Conservation (phyloP, 2,888 invertebrate genomes). For the Lomographa bimaculata region DNA sequence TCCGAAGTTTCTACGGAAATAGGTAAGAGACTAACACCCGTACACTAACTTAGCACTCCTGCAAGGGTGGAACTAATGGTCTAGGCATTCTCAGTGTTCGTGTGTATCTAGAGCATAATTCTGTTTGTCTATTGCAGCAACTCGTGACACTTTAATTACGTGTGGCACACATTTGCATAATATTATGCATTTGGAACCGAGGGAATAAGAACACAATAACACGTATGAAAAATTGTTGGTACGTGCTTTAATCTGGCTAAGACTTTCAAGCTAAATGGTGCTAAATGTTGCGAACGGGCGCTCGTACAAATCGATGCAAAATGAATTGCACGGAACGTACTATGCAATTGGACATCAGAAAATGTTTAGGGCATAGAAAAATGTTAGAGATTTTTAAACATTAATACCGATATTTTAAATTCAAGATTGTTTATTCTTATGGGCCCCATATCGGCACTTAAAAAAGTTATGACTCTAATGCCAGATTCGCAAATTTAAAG, state of each 20-base stretch:
- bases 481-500: too few species aligned
- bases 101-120: conserved; percentile 1
- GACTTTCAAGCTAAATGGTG: background rate
- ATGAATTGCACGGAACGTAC: too few species aligned
- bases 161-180: conserved; percentile 14
- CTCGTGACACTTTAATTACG: conserved; percentile 17
- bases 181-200: conserved; percentile 13
- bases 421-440: too few species aligned
- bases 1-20: conserved; percentile 13
- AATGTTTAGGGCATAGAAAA: too few species aligned
- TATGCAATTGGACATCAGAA: too few species aligned
- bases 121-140: conserved; percentile 8
- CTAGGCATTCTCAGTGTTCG: background rate
- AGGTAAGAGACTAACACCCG: conserved; percentile 7
- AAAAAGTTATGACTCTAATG: too few species aligned
- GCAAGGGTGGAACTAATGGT: too few species aligned
- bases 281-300: too few species aligned
- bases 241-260: conserved; percentile 5
- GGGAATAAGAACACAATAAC: conserved; percentile 9
- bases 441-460: too few species aligned
- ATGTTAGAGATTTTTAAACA: too few species aligned
- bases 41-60: conserved; percentile 5
- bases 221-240: conserved; percentile 7
- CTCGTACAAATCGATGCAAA: background rate
- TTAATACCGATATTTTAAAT: too few species aligned